Evolutionary conservation across 2,113 vertebrate species (phyloP), one percentile per base, ranked within the genome.

Genomic region (Perca fluviatilis): DNA sequence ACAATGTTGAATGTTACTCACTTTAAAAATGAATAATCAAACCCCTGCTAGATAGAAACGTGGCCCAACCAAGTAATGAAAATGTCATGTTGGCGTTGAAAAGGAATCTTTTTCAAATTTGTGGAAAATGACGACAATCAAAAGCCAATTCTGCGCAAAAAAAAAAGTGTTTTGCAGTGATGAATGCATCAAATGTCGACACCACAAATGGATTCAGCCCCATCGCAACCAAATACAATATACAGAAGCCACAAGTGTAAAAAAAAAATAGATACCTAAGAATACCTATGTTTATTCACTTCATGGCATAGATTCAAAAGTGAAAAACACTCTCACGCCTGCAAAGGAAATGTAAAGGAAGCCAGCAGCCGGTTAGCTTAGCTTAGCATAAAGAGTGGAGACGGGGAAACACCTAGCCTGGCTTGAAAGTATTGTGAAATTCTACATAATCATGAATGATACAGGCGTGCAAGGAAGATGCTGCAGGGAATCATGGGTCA

Each of bases 401-500:
- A 58, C 1, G 7, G 16, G 40, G n/a, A 30, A 61, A 30, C 6
- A 33, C 1, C 16, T 30, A 19, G 12, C 40, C 25, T 12, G 23
- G 25, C 46, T 30, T 30, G 1, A 30, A 19, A 43, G 8, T 16
- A 2, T 11, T 69, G 11, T 36, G 9, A 51, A 36, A 18, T 76
- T 77, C 5, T 25, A 43, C 60, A 73, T 80, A 36, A 70, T 51
- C 47, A 62, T 50, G 25, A 60, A 82, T 65, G 56, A 68, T 70
- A 13, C 25, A 65, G n/a, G 56, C 66, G n/a, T 49, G 36, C 50
- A 66, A 82, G 53, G 53, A 88, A 58, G 40, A 11, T 23, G 74
- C 87, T 86, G 63, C 67, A 30, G 77, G 82, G 72, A 85, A 83
- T 85, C 77, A 84, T 88, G 36, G 79, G 80, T 90, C 86, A 77